Base-by-base conservation (phyloP, 2,113 vertebrate species). In the Merops nubicus region DNA sequence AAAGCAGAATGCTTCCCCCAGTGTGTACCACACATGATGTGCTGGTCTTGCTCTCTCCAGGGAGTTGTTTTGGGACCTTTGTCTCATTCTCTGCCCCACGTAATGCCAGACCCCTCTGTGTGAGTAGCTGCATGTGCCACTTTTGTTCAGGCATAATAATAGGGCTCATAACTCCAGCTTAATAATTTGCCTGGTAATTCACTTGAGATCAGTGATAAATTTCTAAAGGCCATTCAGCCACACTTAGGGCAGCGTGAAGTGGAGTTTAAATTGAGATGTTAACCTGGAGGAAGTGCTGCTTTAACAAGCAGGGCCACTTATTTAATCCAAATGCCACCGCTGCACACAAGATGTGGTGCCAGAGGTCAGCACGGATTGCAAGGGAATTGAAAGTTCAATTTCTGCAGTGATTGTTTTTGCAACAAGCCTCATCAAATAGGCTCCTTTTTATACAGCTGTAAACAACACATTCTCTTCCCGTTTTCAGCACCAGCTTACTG, bases 1-100 rank as follows among this genome's bases (percentile, higher is more conserved):
- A 0, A 15, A 60, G 60, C 2, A 62, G 13, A 13, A 26, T 16
- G 38, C 38, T 82, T 7, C 5, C 15, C 36, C 0, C 0, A 0
- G 8, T 2, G 25, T 17, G 48, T 29, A 7, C 38, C 0, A 0
- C 4, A 25, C 23, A 17, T 7, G 4, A 15, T 5, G 4, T 17
- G 7, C 36, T 1, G 8, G 64, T 29, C 2, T 1, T 48, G 43
- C 14, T 40, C 42, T 78, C 74, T 6, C 53, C 31, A 25, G 70
- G 88, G 82, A 73, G 0, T 1, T 43, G 25, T 7, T 56, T 2
- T 47, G 73, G 42, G 42, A 26, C 12, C 14, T 23, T n/a, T 3
- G 48, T 34, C 69, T 21, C 2, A 15, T 88, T 34, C 69, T 9
- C 45, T 69, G 60, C 67, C 79, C 73, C 26, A 2, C n/a, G 43